These are phyloP conservation scores for Fregetta grallaria DNA, from an alignment of 2,113 vertebrate genomes.

Conservation along the genomic window DNA sequence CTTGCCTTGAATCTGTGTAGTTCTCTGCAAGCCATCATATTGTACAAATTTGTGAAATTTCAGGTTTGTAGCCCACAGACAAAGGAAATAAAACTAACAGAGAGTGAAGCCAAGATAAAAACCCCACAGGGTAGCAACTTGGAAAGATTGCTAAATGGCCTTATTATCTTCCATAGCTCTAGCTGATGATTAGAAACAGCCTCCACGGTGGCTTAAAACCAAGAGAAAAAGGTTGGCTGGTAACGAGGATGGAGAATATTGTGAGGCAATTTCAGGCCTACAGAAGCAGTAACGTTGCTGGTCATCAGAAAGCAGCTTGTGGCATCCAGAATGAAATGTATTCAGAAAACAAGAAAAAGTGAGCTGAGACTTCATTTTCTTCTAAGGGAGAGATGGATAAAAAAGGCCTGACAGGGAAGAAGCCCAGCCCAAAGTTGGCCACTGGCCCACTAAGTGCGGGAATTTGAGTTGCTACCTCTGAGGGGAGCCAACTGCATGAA, in stretches of 20 bases:
- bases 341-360: background rate
- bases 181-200: background rate
- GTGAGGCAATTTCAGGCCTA: background rate
- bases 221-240: background rate
- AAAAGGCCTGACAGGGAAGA: background rate
- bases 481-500: background rate
- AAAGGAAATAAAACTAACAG: background rate
- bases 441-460: fast-evolving
- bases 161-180: background rate
- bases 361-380: background rate
- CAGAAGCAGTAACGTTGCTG: background rate
- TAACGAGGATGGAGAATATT: background rate
- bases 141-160: background rate
- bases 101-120: background rate
- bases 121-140: background rate
- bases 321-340: background rate
- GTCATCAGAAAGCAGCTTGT: background rate
- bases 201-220: background rate
- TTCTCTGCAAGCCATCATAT: background rate
- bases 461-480: background rate
- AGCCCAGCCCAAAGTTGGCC: background rate
- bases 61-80: background rate
- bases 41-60: background rate
- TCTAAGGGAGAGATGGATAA: background rate
- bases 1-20: background rate